Evolutionary conservation across 2,888 invertebrate genomes (phyloP), one percentile per base, ranked within the genome.

Genomic region (Teleiodes luculella): DNA sequence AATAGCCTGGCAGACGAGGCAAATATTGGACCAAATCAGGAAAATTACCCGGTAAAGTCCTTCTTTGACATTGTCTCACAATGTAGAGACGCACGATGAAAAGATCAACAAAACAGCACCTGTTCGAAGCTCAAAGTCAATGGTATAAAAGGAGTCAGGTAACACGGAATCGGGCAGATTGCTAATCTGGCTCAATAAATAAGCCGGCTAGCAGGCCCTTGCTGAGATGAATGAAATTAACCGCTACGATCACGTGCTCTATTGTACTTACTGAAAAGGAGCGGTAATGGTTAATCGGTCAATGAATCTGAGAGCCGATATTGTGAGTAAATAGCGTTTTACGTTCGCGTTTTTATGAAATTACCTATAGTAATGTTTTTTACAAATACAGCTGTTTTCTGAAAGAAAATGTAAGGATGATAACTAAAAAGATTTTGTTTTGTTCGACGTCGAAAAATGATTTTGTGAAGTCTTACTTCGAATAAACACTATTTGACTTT

Each of bases 221-320:
- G 60, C 59, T 67, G 55, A 70, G 68, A 78, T 83, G 80, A 86
- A 87, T 85, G 80, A 78, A 78, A 78, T 75, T 73, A 77, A 74
- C 65, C 65, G 63, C 62, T 58, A 59, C 73, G 68, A 76, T 79
- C 81, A 84, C 85, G 86, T 80, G 83, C 74, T 72, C 81, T 81
- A 83, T 83, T 83, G 81, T 39, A 39, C 16, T 39, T 83, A 76
- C 75, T 76, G 69, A 75, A 76, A 81, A 78, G 76, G 74, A 78
- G 74, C 68, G 67, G 72, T 80, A 81, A 84, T 82, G 72, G 77
- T 78, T 82, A 83, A 85, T 86, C 82, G 80, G 76, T 76, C 80
- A 78, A 78, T 81, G 80, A 77, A 84, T 83, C 78, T 76, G 68
- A 62, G 67, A 66, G 24, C 70, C 72, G 71, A 70, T 72, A 76